Evolutionary conservation across 2,113 vertebrate genomes (phyloP).

Genomic region (Ageneiosus marmoratus): DNA sequence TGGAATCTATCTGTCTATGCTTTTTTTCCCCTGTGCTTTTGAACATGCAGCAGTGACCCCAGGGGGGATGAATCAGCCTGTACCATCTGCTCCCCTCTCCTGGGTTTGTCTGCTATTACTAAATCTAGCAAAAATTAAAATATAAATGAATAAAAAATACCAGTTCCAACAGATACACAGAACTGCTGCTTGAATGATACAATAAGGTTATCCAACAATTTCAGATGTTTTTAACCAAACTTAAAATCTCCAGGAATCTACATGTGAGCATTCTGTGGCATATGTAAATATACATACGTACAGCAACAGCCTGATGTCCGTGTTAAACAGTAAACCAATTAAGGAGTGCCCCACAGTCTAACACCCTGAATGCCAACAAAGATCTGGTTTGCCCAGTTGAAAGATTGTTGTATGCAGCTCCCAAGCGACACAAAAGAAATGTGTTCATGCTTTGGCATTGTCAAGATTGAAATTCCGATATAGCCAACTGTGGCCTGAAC

Average conservation of each 20-base stretch:
- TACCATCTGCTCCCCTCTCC: slow-evolving; percentile 55
- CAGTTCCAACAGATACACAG: not conserved
- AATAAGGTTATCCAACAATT: not conserved
- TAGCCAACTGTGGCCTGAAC: not conserved
- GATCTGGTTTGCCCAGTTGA: slow-evolving; percentile 29
- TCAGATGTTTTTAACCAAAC: not conserved
- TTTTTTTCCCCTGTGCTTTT: slow-evolving; percentile 40
- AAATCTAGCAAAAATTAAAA: slow-evolving; percentile 28
- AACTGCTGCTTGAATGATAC: not conserved
- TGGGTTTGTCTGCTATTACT: slow-evolving; percentile 32
- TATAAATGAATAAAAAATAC: not conserved
- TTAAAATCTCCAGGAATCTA: not conserved
- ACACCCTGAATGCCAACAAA: too few species aligned
- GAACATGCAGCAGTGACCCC: slow-evolving; percentile 44
- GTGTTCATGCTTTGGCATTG: not conserved
- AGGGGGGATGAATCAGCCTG: slow-evolving; percentile 41
- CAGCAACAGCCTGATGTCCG: slow-evolving; percentile 3
- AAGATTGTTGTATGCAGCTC: not conserved
- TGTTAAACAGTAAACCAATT: slow-evolving; percentile 30
- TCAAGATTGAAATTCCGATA: not conserved
- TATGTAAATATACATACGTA: slow-evolving; percentile 26
- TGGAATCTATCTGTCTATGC: slow-evolving; percentile 28
- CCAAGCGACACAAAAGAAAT: not conserved
- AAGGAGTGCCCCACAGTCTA: not conserved
- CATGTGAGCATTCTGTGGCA: not conserved